Percentiles rank a stretch among this genome's conserved stretches.
These are phyloP conservation scores for Benthosema pterotum DNA, from an alignment of 2,797 vertebrate genomes.

Conservation along the genomic window DNA sequence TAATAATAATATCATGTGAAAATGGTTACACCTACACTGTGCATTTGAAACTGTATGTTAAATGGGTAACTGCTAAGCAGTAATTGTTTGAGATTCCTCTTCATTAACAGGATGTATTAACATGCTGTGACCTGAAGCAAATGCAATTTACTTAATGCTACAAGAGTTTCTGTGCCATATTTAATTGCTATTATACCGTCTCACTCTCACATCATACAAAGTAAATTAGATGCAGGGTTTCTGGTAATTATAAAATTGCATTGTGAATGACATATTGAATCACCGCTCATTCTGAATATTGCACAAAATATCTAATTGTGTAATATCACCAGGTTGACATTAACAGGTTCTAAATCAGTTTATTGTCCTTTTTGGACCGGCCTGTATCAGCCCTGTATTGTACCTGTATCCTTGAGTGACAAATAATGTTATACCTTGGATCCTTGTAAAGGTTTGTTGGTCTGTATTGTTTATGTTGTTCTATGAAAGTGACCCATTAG, in stretches of 20 bases:
- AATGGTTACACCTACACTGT: constrained; percentile 16
- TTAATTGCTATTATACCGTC: constrained; percentile 2
- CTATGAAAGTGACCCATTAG: too few relatives aligned
- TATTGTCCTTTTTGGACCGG: too few relatives aligned
- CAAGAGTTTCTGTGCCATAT: neutral
- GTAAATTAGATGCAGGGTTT: too few relatives aligned
- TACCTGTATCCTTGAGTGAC: too few relatives aligned
- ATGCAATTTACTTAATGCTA: constrained; percentile 7
- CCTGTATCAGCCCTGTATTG: too few relatives aligned
- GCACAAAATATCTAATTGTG: too few relatives aligned
- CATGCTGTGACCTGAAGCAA: constrained; percentile 25
- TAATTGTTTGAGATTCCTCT: constrained; percentile 30
- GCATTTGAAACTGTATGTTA: constrained; percentile 9
- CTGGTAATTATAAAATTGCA: neutral
- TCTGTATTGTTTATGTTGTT: too few relatives aligned
- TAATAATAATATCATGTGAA: constrained; percentile 38
- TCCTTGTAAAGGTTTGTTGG: too few relatives aligned
- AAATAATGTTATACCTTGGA: too few relatives aligned
- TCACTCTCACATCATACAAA: too few relatives aligned
- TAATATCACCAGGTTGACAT: too few relatives aligned
- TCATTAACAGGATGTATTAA: constrained; percentile 17
- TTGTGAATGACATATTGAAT: neutral
- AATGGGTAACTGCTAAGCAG: constrained; percentile 9
- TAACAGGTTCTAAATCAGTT: too few relatives aligned
- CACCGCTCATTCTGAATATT: neutral